phyloP scores from a whole-genome alignment of 2,888 invertebrate genomes.

The Limenitis camilla region DNA sequence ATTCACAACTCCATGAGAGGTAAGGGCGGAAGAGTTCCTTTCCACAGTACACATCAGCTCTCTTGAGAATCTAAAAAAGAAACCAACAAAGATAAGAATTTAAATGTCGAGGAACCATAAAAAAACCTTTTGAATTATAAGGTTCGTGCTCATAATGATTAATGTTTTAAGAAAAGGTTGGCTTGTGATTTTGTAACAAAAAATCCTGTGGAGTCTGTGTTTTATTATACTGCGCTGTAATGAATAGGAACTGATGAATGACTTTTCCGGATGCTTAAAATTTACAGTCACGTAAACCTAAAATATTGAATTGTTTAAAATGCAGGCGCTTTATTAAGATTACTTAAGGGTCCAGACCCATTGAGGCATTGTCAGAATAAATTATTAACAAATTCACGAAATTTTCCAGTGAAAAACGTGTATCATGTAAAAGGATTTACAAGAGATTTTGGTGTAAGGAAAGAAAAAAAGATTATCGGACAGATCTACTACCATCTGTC shows the following conservation, averaged over 20 bases:
- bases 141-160: slow-evolving; percentile 20
- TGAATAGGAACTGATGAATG: slow-evolving; percentile 8
- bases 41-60: slow-evolving; percentile 40
- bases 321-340: too few species aligned
- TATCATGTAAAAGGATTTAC: too few species aligned
- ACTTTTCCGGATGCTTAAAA: background rate
- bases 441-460: too few species aligned
- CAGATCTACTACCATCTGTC: too few species aligned
- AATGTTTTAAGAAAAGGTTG: slow-evolving; percentile 18
- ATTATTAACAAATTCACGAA: too few species aligned
- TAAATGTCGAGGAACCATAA: slow-evolving; percentile 17
- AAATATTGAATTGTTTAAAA: too few species aligned
- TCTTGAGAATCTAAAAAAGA: slow-evolving; percentile 44
- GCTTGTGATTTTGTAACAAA: slow-evolving; percentile 13
- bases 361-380: too few species aligned
- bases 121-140: slow-evolving; percentile 22
- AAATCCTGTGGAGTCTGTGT: slow-evolving; percentile 3
- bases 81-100: slow-evolving; percentile 25
- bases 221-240: slow-evolving; percentile 3
- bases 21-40: slow-evolving; percentile 40
- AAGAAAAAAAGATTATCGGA: too few species aligned
- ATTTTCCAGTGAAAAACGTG: too few species aligned
- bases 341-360: too few species aligned
- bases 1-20: slow-evolving; percentile 39
- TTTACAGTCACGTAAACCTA: too few species aligned